Evolutionary conservation across 1,140 invertebrate genomes (phyloP).

Genomic region (Zaprionus tsacasi): DNA sequence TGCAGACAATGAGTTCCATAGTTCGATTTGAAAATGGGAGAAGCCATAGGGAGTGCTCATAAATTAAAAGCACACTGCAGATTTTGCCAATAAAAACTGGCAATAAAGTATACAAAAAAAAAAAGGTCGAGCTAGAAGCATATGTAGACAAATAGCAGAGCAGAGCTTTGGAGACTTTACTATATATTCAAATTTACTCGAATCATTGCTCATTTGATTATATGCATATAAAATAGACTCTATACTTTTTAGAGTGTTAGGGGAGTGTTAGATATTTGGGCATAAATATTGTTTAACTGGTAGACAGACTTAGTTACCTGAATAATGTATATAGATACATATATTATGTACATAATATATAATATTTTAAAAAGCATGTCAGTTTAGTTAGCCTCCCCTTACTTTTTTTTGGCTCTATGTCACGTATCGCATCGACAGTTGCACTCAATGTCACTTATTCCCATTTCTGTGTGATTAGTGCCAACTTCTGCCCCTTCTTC

Average conservation of each 20-base stretch:
- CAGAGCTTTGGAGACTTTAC: not conserved
- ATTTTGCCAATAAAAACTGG: not conserved
- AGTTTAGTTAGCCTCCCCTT: no score
- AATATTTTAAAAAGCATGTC: no score
- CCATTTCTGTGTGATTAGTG: constrained; percentile 73
- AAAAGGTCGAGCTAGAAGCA: not conserved
- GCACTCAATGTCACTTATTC: constrained; percentile 69
- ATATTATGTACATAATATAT: no score
- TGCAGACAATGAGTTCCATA: constrained; percentile 40
- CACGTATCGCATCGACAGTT: constrained; percentile 48
- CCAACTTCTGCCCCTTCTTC: not conserved
- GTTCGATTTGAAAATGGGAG: constrained; percentile 22
- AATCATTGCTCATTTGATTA: not conserved
- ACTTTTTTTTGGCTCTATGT: constrained; percentile 10
- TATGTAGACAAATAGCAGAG: no score
- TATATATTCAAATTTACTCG: not conserved
- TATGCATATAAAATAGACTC: no score
- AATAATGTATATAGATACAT: no score
- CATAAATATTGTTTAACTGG: no score
- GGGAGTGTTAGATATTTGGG: no score
- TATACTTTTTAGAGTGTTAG: no score
- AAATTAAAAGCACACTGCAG: not conserved
- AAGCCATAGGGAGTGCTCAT: not conserved
- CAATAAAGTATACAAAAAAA: not conserved
- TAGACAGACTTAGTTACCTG: no score